Base-by-base conservation (phyloP, 2,113 vertebrate species). In the Struthidea cinerea region DNA sequence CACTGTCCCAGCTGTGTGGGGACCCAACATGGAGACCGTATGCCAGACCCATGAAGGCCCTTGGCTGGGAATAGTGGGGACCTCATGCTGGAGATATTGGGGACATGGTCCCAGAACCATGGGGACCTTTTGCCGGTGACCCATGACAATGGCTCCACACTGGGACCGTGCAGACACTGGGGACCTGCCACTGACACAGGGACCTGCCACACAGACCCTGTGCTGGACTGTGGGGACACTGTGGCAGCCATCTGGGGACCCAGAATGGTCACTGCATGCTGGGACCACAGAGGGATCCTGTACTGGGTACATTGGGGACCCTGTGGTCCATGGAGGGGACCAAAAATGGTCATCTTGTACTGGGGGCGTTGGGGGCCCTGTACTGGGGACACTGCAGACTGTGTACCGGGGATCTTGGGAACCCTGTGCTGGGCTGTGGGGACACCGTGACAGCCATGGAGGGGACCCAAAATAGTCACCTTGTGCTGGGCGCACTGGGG, bases 21-120 rank as follows among this genome's bases (percentile, higher is more conserved):
- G 32, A 24, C 10, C 10, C 37, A 37, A 4, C 4, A 18, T 6
- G 41, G 12, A 20, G 11, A 6, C 16, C 5, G 1, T 16, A 16
- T n/a, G 21, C 13, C 32, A 39, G 11, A 23, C 11, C 24, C 35
- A 3, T 9, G 5, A 47, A 56, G 20, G 16, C 10, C 11, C 16
- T 44, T 46, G 9, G 3, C 85, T 76, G 37, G 39, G 15, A 7
- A n/a, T 24, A 23, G 4, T 2, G 13, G 35, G 27, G 8, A n/a
- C 4, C 4, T 30, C 7, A 2, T 2, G 11, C 11, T 61, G 55
- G 42, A 24, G 15, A 8, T 16, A 3, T 0, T 42, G 11, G 15
- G 17, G 20, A 24, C 23, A 7, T 3, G 10, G 23, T n/a, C 30
- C 33, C 18, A 15, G 18, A 26, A 24, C 30, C 11, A 5, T 10